These are phyloP conservation scores for Pogona vitticeps DNA, from an alignment of 2,113 vertebrate genomes.

Conservation along the genomic window DNA sequence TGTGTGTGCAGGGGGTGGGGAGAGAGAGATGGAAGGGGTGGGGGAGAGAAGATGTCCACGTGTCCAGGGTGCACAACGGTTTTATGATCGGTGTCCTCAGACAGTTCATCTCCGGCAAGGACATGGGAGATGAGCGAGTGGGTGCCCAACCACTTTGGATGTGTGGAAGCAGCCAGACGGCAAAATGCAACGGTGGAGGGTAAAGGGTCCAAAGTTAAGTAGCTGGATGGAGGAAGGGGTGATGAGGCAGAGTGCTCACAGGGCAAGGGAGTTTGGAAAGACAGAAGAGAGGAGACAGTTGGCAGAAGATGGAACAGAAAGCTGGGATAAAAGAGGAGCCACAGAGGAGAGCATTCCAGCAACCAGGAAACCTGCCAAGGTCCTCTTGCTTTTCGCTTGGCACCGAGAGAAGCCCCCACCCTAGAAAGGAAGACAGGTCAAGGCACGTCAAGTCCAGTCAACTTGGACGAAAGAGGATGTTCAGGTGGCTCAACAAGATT, in stretches of 20 bases:
- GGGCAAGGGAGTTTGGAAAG: not conserved
- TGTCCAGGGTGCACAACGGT: not conserved
- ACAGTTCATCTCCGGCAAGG: not conserved
- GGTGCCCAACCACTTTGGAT: fast-evolving
- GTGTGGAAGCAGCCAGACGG: fast-evolving
- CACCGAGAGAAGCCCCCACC: no score
- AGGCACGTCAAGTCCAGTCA: not conserved
- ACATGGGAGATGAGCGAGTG: not conserved
- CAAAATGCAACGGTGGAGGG: not conserved
- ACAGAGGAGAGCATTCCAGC: not conserved
- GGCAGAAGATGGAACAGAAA: not conserved
- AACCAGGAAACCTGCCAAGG: no score
- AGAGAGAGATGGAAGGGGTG: not conserved
- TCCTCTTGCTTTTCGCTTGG: not conserved
- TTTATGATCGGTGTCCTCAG: not conserved
- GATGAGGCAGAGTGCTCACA: no score
- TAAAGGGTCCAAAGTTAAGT: no score
- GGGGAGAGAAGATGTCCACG: not conserved
- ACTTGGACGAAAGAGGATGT: not conserved
- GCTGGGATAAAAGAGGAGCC: no score
- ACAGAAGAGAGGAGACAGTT: no score
- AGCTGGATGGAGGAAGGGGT: not conserved
- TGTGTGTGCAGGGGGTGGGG: not conserved
- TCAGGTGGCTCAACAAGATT: not conserved
- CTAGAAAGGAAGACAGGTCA: no score